These are phyloP conservation scores for Andrena minutula DNA, from an alignment of 2,888 invertebrate genomes.

Conservation along the genomic window DNA sequence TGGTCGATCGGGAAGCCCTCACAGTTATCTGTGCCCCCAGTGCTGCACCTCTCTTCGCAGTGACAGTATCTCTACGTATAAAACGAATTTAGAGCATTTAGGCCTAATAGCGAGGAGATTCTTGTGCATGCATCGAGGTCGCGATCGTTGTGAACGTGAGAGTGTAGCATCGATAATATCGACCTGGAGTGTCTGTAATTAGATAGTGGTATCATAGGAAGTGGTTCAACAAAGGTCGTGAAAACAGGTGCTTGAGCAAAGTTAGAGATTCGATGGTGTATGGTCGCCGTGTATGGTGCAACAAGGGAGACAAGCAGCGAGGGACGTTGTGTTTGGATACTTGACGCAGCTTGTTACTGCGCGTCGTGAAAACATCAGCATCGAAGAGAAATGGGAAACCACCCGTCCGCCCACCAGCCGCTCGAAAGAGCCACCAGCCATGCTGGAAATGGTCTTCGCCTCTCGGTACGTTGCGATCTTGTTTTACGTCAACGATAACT, in stretches of 20 bases:
- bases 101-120: background rate
- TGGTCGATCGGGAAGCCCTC: constrained; percentile 66
- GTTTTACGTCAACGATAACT: constrained; percentile 63
- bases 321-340: constrained; percentile 69
- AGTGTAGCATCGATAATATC: constrained; percentile 3
- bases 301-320: constrained; percentile 57
- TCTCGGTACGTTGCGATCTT: constrained; percentile 80
- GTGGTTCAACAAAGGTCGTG: background rate
- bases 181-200: background rate
- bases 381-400: constrained; percentile 90
- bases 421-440: constrained; percentile 88
- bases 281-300: constrained; percentile 61
- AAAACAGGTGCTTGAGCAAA: constrained; percentile 1
- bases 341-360: constrained; percentile 67
- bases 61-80: background rate
- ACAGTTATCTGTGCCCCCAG: constrained; percentile 53
- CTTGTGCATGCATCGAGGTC: background rate
- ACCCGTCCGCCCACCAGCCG: constrained; percentile 94
- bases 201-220: background rate
- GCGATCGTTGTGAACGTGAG: background rate
- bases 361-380: constrained; percentile 77
- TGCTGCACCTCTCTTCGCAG: constrained; percentile 14
- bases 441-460: constrained; percentile 82
- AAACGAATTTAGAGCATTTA: constrained; percentile 2
- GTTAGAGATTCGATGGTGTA: constrained; percentile 44